Percentiles rank a stretch among this genome's conserved stretches.
These are phyloP conservation scores for Cranoglanis bouderius DNA, from an alignment of 2,113 vertebrate genomes.

Conservation along the genomic window DNA sequence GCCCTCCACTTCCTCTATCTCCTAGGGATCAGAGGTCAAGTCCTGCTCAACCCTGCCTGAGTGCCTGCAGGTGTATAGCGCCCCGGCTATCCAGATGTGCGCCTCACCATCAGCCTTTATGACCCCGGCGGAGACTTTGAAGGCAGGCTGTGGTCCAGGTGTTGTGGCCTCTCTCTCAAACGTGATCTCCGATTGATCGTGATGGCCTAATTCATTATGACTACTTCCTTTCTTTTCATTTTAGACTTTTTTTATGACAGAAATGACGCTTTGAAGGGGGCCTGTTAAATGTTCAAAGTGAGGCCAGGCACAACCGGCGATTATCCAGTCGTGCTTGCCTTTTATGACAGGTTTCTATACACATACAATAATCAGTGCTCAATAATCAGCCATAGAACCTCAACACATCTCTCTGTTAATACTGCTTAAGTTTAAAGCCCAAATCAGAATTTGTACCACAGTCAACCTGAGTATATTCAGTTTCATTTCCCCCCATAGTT, in stretches of 20 bases:
- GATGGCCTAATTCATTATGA: constrained; percentile 66
- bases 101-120: constrained; percentile 36
- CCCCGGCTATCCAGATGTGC: constrained; percentile 56
- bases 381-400: constrained; percentile 18
- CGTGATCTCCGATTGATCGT: constrained; percentile 58
- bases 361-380: background rate
- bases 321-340: constrained; percentile 7
- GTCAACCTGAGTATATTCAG: background rate
- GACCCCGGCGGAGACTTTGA: constrained; percentile 37
- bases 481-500: background rate
- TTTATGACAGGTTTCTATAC: constrained; percentile 14
- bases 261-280: constrained; percentile 63
- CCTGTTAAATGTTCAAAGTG: constrained; percentile 37
- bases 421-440: background rate
- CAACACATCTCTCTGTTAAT: background rate
- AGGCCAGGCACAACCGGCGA: constrained; percentile 1
- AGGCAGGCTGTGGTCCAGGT: constrained; percentile 67
- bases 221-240: constrained; percentile 47
- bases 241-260: constrained; percentile 64
- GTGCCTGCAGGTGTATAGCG: constrained; percentile 65
- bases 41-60: constrained; percentile 50
- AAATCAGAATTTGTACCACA: background rate
- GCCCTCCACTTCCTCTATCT: background rate
- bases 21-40: constrained; percentile 49
- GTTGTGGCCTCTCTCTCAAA: constrained; percentile 61